Evolutionary conservation across 1,140 invertebrate genomes (phyloP), one percentile per base, ranked within the genome.

Genomic region (Sinonovacula constricta): DNA sequence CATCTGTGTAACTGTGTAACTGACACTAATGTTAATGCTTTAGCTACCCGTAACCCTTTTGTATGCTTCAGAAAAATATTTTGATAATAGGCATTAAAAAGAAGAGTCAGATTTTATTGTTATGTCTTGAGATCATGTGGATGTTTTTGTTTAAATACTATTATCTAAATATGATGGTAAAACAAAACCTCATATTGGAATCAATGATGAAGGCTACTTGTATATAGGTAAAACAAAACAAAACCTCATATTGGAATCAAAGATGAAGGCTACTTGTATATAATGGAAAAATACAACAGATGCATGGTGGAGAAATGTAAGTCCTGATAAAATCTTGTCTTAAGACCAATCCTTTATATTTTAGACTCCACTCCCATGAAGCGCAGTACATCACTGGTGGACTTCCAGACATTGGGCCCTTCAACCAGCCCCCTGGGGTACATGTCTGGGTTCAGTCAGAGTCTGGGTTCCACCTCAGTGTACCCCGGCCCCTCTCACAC

Each of bases 281-380:
- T n/a, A n/a, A n/a, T n/a, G n/a, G n/a, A n/a, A n/a, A n/a, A n/a
- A 22, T 24, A 10, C 54, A 12, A 57, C 10, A 24, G 28, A 59
- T 2, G 3, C 15, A 15, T 2, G 54, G 54, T 24, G 31, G 24
- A 53, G n/a, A n/a, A n/a, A n/a, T 67, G 53, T 45, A 51, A 14
- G 7, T 33, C 24, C 53, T 45, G 30, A 39, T 24, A 39, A 34
- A 31, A 4, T 22, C 22, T 56, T 54, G 3, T 33, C 31, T 54
- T 56, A 26, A 28, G 0, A 18, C 18, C 2, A 18, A 4, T 68
- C 56, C 28, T 53, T 14, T 54, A 3, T 63, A n/a, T n/a, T 72
- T 28, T 45, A 76, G 72, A 67, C 59, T 76, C 72, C 18, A 76
- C 72, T 45, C 72, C 72, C 3, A 76, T 76, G 72, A 76, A 76